Conservation (phyloP, 1,140 invertebrate species). For the Caerostris darwini region DNA sequence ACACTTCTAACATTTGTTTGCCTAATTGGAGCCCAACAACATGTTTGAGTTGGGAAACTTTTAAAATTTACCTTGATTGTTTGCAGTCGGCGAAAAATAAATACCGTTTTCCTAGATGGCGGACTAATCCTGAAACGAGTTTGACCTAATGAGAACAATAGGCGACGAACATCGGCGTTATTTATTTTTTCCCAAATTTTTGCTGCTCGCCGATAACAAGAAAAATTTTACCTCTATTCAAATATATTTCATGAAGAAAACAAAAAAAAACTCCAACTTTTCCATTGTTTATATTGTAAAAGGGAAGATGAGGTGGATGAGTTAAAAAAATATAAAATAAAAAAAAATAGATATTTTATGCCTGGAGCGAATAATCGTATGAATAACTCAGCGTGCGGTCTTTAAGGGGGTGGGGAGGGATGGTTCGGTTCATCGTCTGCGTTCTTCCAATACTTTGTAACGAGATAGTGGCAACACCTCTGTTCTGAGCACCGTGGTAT, state of each 20-base stretch:
- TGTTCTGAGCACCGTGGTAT: not conserved
- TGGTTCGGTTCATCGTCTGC: not conserved
- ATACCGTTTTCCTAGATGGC: not conserved
- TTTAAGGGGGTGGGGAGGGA: not conserved
- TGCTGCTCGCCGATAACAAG: not conserved
- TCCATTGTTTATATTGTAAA: constrained; percentile 1
- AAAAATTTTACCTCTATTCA: not conserved
- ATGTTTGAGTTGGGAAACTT: not conserved
- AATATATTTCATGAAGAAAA: not conserved
- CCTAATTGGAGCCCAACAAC: not conserved
- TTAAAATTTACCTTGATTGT: not conserved
- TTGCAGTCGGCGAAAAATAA: not conserved
- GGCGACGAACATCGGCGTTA: not conserved
- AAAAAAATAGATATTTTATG: not conserved
- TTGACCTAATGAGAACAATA: not conserved
- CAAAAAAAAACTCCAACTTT: not conserved
- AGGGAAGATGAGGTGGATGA: not conserved
- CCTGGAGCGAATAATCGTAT: not conserved
- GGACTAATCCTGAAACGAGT: not conserved
- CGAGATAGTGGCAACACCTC: constrained; percentile 16
- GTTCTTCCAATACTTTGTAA: not conserved
- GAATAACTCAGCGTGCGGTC: not conserved
- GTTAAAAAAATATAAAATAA: not conserved
- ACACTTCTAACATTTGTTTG: not conserved
- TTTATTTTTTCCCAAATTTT: not conserved